phyloP scores from a whole-genome alignment of 2,888 invertebrate species.

The Mylabris sibirica region DNA sequence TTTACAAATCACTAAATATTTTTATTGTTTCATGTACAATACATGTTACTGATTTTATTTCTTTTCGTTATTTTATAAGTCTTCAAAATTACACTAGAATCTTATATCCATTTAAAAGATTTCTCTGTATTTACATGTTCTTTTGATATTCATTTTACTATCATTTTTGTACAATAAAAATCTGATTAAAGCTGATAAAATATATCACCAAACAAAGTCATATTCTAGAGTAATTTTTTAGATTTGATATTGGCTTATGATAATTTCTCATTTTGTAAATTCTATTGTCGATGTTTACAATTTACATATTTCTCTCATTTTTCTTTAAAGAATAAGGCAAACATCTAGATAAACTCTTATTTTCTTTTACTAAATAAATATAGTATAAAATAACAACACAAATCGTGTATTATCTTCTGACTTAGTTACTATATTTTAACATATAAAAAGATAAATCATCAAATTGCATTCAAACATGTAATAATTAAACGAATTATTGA shows the following conservation, averaged over 20 bases:
- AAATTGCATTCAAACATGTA: slow-evolving; percentile 23
- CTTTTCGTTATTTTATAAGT: neutral
- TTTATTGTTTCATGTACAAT: slow-evolving; percentile 59
- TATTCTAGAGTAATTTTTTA: slow-evolving; percentile 20
- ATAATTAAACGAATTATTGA: slow-evolving; percentile 20
- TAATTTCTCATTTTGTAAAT: slow-evolving; percentile 32
- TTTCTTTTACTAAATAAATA: slow-evolving; percentile 30
- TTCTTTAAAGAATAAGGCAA: slow-evolving; percentile 32
- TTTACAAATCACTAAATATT: slow-evolving; percentile 59
- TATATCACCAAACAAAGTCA: slow-evolving; percentile 30
- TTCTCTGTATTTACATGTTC: slow-evolving; percentile 49
- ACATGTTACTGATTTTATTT: slow-evolving; percentile 46
- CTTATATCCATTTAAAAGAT: slow-evolving; percentile 48
- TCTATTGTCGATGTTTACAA: slow-evolving; percentile 47
- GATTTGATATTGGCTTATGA: slow-evolving; percentile 35
- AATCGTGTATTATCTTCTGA: slow-evolving; percentile 16
- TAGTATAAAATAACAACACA: slow-evolving; percentile 33
- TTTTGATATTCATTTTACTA: slow-evolving; percentile 46
- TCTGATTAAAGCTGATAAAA: slow-evolving; percentile 57
- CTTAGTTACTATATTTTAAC: slow-evolving; percentile 23
- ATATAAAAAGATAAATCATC: slow-evolving; percentile 30
- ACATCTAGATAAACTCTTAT: slow-evolving; percentile 30
- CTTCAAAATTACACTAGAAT: slow-evolving; percentile 46
- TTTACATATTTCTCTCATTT: slow-evolving; percentile 17
- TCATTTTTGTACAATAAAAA: slow-evolving; percentile 55